A percentile compares a stretch with the other conserved stretches of the same genome.
Evolutionary conservation across 2,797 vertebrate species (phyloP).

Genomic region (Phalanger gymnotis): DNA sequence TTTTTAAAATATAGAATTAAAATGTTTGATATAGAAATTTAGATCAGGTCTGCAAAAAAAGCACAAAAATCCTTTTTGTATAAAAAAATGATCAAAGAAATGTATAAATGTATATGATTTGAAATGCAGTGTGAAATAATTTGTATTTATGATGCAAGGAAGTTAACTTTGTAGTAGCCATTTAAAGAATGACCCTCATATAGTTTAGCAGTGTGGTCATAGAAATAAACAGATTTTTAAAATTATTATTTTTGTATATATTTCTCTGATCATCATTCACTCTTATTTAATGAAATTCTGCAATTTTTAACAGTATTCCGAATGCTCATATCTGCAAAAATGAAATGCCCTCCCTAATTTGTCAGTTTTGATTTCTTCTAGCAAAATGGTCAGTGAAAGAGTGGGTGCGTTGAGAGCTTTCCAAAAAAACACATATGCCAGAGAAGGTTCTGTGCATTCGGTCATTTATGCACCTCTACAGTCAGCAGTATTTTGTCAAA

Average conservation of each 20-base stretch:
- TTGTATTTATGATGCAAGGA: slow-evolving; percentile 58
- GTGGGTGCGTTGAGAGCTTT: background rate
- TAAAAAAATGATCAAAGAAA: slow-evolving; percentile 58
- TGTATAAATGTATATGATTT: slow-evolving; percentile 52
- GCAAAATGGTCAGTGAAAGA: background rate
- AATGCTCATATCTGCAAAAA: fast-evolving
- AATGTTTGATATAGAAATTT: slow-evolving; percentile 58
- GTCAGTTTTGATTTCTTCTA: background rate
- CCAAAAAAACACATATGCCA: background rate
- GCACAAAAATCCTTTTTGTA: slow-evolving; percentile 78
- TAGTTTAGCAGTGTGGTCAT: background rate
- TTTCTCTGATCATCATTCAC: background rate
- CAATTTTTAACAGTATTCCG: background rate
- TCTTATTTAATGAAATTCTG: background rate
- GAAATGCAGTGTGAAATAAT: slow-evolving; percentile 51
- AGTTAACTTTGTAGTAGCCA: slow-evolving; percentile 57
- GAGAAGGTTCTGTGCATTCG: background rate
- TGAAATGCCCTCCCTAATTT: background rate
- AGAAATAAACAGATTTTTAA: background rate
- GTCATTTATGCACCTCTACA: slow-evolving; percentile 21
- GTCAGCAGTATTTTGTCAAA: background rate
- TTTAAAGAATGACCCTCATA: background rate
- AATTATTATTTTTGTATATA: background rate
- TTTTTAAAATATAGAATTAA: slow-evolving; percentile 31
- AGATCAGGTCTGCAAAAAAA: slow-evolving; percentile 67